Evolutionary conservation across 1,140 invertebrate species (phyloP), one percentile per base, ranked within the genome.

Genomic region (Helicoverpa armigera): DNA sequence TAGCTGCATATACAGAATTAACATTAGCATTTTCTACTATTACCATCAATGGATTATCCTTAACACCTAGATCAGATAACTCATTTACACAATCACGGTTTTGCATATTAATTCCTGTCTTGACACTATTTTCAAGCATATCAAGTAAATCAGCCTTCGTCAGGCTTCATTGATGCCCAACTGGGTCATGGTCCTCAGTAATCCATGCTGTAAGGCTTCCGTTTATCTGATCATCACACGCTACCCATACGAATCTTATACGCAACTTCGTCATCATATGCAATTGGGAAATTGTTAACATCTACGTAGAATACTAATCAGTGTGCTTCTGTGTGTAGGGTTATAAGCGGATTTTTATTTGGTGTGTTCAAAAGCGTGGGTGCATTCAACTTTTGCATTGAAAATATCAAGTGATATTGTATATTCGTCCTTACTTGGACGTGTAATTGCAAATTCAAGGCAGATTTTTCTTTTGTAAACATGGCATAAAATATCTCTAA

Each of bases 151-250:
- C 67, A 18, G 67, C 67, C 67, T 70, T 70, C 18, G 67, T 70
- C 18, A 50, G 67, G 67, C 50, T 70, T 70, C 67, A 70, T 70
- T 14, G 50, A 23, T 53, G 13, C 23, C 50, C 67, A 70, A 53
- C 50, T 53, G 18, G 18, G 67, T 53, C 67, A 76, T 3, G 74
- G 74, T 23, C 60, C n/a, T 29, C 56, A 58, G 58, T 76, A 76
- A 76, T 76, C 74, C 60, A 75, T 61, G 53, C 73, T 58, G 56
- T 63, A 76, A 14, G 74, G 58, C 48, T 76, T 43, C 74, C 54
- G 31, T 60, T 53, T 76, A 76, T 76, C 74, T 76, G 74, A 63
- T 65, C 60, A 51, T 76, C 60, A 43, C 58, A 61, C 51, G 74
- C 56, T 43, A 51, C 53, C 48, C 60, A 61, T 76, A 51, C 74